Conservation (phyloP, 2,888 invertebrate species). For the Pristionchus maxplancki region DNA sequence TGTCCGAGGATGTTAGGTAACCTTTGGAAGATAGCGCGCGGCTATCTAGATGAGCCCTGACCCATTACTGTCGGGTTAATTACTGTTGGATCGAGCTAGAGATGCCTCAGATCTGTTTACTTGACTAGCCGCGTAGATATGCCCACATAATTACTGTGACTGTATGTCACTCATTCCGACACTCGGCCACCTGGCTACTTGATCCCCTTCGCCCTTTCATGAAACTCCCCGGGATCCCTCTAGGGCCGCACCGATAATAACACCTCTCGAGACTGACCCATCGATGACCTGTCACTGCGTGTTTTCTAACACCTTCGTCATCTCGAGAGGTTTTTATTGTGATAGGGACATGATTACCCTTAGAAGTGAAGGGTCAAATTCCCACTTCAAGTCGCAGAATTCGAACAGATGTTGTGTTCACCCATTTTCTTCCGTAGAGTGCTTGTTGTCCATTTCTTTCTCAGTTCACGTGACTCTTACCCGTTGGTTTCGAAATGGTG, state of each 20-base stretch:
- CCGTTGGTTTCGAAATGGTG: neutral
- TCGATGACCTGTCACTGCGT: slow-evolving; percentile 2
- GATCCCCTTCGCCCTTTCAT: neutral
- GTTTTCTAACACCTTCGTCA: neutral
- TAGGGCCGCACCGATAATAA: neutral
- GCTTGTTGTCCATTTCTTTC: neutral
- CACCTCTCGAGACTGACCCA: neutral
- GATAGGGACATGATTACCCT: too few species aligned
- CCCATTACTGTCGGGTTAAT: slow-evolving; percentile 8
- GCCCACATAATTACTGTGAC: neutral
- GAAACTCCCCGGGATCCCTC: neutral
- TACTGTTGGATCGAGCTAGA: neutral
- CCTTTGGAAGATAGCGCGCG: neutral
- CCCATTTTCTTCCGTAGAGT: too few species aligned
- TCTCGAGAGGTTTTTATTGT: neutral
- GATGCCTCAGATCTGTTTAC: neutral
- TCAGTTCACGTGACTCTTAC: neutral
- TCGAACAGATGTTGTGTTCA: too few species aligned
- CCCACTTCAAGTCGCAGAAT: too few species aligned
- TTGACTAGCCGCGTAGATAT: neutral
- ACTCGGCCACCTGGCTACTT: slow-evolving; percentile 23
- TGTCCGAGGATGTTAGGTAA: neutral
- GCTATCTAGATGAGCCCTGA: slow-evolving; percentile 21
- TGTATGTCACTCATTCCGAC: slow-evolving; percentile 2
- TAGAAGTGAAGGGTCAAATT: too few species aligned